Conservation (phyloP, 1,140 invertebrate species). For the Trachelipus rathkii region DNA sequence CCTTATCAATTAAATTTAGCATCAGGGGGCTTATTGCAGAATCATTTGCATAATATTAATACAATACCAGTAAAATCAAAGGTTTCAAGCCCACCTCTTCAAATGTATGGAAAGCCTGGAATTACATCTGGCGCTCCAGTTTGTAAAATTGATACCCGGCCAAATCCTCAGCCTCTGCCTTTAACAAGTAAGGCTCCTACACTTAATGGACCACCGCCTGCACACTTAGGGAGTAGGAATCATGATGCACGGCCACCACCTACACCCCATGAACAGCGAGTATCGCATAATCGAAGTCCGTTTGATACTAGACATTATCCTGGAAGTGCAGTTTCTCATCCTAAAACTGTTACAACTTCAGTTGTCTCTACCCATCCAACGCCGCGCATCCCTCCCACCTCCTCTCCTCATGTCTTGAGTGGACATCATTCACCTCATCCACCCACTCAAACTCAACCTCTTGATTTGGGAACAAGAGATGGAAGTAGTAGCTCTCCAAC, state of each 20-base stretch:
- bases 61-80: slow-evolving; percentile 59
- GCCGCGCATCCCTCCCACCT: slow-evolving; percentile 42
- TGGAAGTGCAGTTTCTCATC: slow-evolving; percentile 38
- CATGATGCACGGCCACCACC: slow-evolving; percentile 36
- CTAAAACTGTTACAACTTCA: slow-evolving; percentile 45
- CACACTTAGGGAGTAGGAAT: slow-evolving; percentile 44
- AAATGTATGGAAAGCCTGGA: slow-evolving; percentile 69
- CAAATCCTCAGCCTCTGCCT: slow-evolving; percentile 54
- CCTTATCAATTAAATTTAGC: slow-evolving; percentile 37
- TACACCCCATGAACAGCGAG: slow-evolving; percentile 52
- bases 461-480: slow-evolving; percentile 37
- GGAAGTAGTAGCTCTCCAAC: slow-evolving; percentile 35
- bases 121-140: slow-evolving; percentile 61
- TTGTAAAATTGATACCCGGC: slow-evolving; percentile 54
- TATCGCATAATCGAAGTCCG: slow-evolving; percentile 52
- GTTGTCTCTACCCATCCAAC: slow-evolving; percentile 47
- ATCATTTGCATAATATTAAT: slow-evolving; percentile 39
- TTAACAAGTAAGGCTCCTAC: slow-evolving; percentile 63
- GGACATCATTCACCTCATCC: slow-evolving; percentile 27
- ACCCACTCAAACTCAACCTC: slow-evolving; percentile 40
- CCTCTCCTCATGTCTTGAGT: slow-evolving; percentile 30
- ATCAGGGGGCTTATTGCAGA: slow-evolving; percentile 36
- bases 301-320: slow-evolving; percentile 49
- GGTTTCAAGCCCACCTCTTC: slow-evolving; percentile 71
- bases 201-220: slow-evolving; percentile 54